phyloP scores from a whole-genome alignment of 2,113 vertebrate species.

The Bufo bufo region DNA sequence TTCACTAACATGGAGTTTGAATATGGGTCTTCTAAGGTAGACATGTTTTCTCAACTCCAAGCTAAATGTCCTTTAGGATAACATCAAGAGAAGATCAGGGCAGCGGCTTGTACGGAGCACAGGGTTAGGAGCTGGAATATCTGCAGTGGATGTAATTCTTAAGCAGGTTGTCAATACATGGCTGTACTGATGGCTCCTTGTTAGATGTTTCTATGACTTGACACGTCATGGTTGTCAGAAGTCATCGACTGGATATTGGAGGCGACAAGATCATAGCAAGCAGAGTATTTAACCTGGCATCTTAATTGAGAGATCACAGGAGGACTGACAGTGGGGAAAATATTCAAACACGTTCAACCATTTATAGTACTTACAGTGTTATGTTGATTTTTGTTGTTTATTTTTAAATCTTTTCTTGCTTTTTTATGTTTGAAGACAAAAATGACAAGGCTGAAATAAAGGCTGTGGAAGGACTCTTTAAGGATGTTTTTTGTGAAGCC shows the following conservation, averaged over 20 bases:
- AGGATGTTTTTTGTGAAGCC: no score
- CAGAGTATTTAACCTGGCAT: slow-evolving; percentile 13
- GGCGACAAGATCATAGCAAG: neutral
- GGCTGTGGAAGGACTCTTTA: no score
- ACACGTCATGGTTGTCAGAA: neutral
- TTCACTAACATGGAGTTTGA: neutral
- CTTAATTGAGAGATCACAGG: slow-evolving; percentile 27
- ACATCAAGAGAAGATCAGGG: neutral
- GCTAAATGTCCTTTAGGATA: neutral
- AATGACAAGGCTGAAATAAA: no score
- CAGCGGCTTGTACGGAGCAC: neutral
- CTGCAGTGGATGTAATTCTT: neutral
- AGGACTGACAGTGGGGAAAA: neutral
- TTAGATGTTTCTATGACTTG: neutral
- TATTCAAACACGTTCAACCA: neutral
- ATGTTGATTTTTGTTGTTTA: no score
- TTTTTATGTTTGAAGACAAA: neutral
- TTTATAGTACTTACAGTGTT: neutral
- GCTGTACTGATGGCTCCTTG: neutral
- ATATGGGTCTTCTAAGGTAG: neutral
- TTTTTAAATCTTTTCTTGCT: neutral
- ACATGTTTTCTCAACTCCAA: neutral
- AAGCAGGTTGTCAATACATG: slow-evolving; percentile 8
- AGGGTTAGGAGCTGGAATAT: no score
- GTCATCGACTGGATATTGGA: slow-evolving; percentile 14